Conservation (phyloP, 1,140 invertebrate genomes). For the Sesamia nonagrioides region DNA sequence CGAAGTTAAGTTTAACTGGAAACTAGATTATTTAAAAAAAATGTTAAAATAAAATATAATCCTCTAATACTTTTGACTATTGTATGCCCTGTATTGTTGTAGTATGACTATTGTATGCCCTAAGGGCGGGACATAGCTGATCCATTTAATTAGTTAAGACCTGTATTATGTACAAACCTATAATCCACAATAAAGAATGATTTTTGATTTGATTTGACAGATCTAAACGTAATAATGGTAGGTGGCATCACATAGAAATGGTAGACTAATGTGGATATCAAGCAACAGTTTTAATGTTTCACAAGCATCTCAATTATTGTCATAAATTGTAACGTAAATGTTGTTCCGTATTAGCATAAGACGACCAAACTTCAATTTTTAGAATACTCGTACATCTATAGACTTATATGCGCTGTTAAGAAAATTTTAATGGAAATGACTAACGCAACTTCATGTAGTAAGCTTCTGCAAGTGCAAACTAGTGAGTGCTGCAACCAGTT, state of each 20-base stretch:
- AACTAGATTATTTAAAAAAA: too few relatives aligned
- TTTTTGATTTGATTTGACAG: too few relatives aligned
- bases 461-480: constrained; percentile 28
- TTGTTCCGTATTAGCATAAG: constrained; percentile 19
- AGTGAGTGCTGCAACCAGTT: constrained; percentile 31
- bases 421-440: constrained; percentile 38
- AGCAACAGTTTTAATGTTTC: background rate
- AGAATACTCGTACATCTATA: constrained; percentile 19
- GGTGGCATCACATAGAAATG: too few relatives aligned
- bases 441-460: constrained; percentile 36
- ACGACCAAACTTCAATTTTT: constrained; percentile 6
- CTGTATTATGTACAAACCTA: too few relatives aligned
- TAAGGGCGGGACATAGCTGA: too few relatives aligned
- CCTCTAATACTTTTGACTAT: too few relatives aligned
- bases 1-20: constrained; percentile 13
- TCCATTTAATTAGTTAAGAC: too few relatives aligned
- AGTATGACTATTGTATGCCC: too few relatives aligned
- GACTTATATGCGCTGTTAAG: constrained; percentile 26
- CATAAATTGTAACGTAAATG: background rate
- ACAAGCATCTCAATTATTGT: constrained; percentile 10
- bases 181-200: too few relatives aligned
- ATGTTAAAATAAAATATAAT: too few relatives aligned
- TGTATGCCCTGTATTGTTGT: too few relatives aligned
- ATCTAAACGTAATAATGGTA: too few relatives aligned
- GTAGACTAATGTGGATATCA: background rate